A percentile compares a stretch with the other conserved stretches of the same genome.
phyloP scores from a whole-genome alignment of 2,888 invertebrate genomes.

The Leucoma salicis region DNA sequence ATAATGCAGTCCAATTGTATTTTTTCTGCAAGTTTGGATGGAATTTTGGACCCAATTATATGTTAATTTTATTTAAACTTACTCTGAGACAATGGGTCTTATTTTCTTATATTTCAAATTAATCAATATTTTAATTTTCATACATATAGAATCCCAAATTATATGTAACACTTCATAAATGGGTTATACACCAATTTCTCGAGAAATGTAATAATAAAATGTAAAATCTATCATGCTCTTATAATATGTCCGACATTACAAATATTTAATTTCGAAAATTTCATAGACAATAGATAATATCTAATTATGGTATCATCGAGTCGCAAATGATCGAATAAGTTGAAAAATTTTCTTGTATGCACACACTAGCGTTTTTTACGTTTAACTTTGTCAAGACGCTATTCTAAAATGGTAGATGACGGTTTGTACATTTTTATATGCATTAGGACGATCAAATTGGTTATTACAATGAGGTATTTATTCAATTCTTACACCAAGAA shows the following conservation, averaged over 20 bases:
- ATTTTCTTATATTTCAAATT: slow-evolving; percentile 50
- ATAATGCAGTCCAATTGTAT: slow-evolving; percentile 67
- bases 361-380: slow-evolving; percentile 43
- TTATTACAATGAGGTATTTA: slow-evolving; percentile 57
- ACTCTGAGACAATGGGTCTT: slow-evolving; percentile 67
- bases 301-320: slow-evolving; percentile 45
- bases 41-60: slow-evolving; percentile 79
- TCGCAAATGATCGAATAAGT: slow-evolving; percentile 44
- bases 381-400: slow-evolving; percentile 20
- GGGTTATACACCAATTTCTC: slow-evolving; percentile 63
- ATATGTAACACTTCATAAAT: slow-evolving; percentile 61
- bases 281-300: slow-evolving; percentile 35
- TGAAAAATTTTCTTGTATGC: slow-evolving; percentile 30
- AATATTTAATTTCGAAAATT: slow-evolving; percentile 53
- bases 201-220: slow-evolving; percentile 50
- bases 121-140: slow-evolving; percentile 52
- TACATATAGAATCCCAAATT: slow-evolving; percentile 66
- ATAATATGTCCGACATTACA: slow-evolving; percentile 58
- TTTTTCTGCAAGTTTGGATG: slow-evolving; percentile 71
- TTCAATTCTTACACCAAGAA: slow-evolving; percentile 59
- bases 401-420: slow-evolving; percentile 32
- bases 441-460: slow-evolving; percentile 39
- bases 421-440: slow-evolving; percentile 47
- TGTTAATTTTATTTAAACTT: slow-evolving; percentile 56
- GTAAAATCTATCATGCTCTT: slow-evolving; percentile 65